phyloP scores from a whole-genome alignment of 2,797 vertebrate species.

The Caiman crocodilus region DNA sequence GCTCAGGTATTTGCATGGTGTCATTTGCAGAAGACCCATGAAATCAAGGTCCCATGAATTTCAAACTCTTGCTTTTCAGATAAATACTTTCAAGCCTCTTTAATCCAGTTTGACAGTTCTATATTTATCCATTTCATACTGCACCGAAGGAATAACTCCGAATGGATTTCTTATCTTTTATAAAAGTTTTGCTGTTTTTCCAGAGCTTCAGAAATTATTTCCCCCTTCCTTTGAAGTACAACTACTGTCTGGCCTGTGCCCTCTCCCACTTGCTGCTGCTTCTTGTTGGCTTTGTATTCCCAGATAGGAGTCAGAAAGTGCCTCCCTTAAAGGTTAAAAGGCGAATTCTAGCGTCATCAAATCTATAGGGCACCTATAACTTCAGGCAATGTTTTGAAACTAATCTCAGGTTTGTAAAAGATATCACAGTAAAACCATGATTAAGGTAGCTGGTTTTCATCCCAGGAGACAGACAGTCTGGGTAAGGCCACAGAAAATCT shows the following conservation, averaged over 20 bases:
- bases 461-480: too few relatives aligned
- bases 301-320: background rate
- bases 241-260: background rate
- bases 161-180: constrained; percentile 46
- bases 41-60: constrained; percentile 58
- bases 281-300: background rate
- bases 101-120: constrained; percentile 34
- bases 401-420: background rate
- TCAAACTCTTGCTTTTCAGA: constrained; percentile 46
- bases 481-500: too few relatives aligned
- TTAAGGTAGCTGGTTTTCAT: background rate
- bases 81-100: constrained; percentile 60
- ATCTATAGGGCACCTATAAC: background rate
- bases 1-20: constrained; percentile 31
- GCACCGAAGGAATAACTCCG: constrained; percentile 45
- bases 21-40: constrained; percentile 51
- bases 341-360: background rate
- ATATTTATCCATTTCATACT: constrained; percentile 52
- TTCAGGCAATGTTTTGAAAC: background rate
- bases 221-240: constrained; percentile 40
- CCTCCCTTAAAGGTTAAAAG: background rate
- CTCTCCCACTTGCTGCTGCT: background rate
- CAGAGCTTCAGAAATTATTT: background rate
- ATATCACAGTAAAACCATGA: background rate
- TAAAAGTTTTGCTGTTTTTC: constrained; percentile 17